phyloP scores from a whole-genome alignment of 2,113 vertebrate genomes.

The Caracal caracal region DNA sequence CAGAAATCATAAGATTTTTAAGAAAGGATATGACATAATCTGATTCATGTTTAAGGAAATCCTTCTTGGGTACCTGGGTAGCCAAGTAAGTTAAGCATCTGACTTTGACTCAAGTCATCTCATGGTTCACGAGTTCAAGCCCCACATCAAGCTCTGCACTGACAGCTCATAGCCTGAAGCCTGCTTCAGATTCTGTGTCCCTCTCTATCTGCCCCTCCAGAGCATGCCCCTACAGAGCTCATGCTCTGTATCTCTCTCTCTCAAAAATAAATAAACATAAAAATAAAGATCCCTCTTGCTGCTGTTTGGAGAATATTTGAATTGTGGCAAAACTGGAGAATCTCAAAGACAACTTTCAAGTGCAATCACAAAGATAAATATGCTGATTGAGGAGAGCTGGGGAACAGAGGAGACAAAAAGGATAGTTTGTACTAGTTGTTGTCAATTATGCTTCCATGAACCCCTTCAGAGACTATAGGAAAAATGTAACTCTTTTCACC shows the following conservation, averaged over 20 bases:
- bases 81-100: too few species aligned
- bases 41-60: neutral
- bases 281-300: neutral
- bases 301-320: neutral
- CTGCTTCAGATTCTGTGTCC: too few species aligned
- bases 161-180: too few species aligned
- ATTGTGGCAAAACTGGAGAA: neutral
- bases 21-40: neutral
- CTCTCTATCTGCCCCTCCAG: too few species aligned
- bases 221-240: too few species aligned
- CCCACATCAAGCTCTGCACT: too few species aligned
- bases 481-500: neutral
- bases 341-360: neutral
- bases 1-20: neutral
- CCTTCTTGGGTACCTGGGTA: too few species aligned
- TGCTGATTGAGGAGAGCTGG: neutral
- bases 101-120: too few species aligned
- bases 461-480: neutral
- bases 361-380: neutral
- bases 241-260: too few species aligned
- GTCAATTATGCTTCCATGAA: neutral
- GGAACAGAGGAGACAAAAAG: neutral
- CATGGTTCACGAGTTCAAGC: too few species aligned
- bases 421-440: neutral
- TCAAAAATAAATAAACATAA: too few species aligned